Percentiles rank a stretch among this genome's conserved stretches.
Evolutionary conservation across 2,888 invertebrate genomes (phyloP).

Genomic region (Eubasilissa splendida): DNA sequence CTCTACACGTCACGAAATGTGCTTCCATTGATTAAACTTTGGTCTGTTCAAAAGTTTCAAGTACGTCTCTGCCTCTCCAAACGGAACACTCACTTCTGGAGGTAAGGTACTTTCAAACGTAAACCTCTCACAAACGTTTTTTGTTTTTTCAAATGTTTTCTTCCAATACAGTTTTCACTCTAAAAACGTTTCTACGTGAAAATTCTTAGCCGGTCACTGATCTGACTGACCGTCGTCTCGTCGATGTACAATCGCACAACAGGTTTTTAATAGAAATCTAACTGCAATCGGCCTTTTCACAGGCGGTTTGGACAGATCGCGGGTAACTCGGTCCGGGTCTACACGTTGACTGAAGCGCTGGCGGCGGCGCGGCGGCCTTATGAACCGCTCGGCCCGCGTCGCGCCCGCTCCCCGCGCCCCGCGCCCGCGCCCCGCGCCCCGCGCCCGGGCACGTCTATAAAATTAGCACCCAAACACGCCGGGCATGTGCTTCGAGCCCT

Average conservation of each 20-base stretch:
- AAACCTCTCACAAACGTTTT: conserved; percentile 18
- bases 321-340: conserved; percentile 9
- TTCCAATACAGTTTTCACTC: conserved; percentile 24
- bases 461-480: conserved; percentile 34
- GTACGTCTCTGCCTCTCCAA: conserved; percentile 11
- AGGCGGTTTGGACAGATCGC: conserved; percentile 34
- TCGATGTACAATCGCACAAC: conserved; percentile 39
- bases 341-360: conserved; percentile 50
- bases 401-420: conserved; percentile 50
- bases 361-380: conserved; percentile 42
- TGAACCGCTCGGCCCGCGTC: conserved; percentile 46
- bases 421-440: conserved; percentile 57
- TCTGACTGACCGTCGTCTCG: conserved; percentile 41
- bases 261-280: conserved; percentile 48
- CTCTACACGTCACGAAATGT: conserved; percentile 71
- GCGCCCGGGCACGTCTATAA: neutral
- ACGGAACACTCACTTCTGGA: conserved; percentile 44
- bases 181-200: conserved; percentile 18
- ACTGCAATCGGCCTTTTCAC: conserved; percentile 41
- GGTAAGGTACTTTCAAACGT: neutral
- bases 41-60: conserved; percentile 32
- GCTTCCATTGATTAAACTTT: conserved; percentile 70
- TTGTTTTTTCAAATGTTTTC: conserved; percentile 1
- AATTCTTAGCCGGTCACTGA: conserved; percentile 47
- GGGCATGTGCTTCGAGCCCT: conserved; percentile 7